Evolutionary conservation across 2,797 vertebrate species (phyloP).

Genomic region (Leuciscus waleckii): DNA sequence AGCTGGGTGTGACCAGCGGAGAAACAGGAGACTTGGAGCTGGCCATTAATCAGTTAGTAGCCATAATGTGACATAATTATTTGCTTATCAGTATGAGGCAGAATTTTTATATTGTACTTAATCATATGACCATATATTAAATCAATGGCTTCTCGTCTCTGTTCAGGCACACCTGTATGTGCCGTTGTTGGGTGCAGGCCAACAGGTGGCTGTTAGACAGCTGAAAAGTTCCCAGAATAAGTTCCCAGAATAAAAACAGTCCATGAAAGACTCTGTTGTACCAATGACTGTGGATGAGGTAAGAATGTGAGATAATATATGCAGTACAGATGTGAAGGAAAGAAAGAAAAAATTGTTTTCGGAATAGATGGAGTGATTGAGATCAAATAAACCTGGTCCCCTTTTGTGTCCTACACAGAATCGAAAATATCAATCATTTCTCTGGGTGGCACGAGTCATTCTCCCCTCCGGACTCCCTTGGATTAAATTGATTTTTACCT

Average conservation of each 20-base stretch:
- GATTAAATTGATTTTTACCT: constrained; percentile 70
- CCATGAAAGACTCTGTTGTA: constrained; percentile 4
- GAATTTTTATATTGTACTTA: neutral
- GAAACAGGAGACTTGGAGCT: too few relatives aligned
- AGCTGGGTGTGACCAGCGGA: neutral
- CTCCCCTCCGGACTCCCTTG: constrained; percentile 61
- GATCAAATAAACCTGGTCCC: constrained; percentile 47
- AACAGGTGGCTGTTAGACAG: constrained; percentile 24
- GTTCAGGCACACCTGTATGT: neutral
- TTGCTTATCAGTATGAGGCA: too few relatives aligned
- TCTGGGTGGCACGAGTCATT: constrained; percentile 66
- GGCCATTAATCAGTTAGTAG: too few relatives aligned
- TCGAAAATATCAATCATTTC: constrained; percentile 72
- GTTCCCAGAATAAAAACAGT: neutral
- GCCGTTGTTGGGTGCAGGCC: neutral
- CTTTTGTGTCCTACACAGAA: constrained; percentile 60
- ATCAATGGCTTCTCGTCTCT: neutral
- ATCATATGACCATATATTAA: neutral
- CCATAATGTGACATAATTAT: too few relatives aligned
- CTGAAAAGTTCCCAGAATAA: neutral
- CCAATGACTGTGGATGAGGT: neutral
- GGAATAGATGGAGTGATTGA: constrained; percentile 42
- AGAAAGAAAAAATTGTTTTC: constrained; percentile 32
- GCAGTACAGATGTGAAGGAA: constrained; percentile 40
- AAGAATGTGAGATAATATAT: constrained; percentile 43